These are phyloP conservation scores for Zoanthus sociatus DNA, from an alignment of 92 coral and sea anemone genomes.

Conservation along the genomic window DNA sequence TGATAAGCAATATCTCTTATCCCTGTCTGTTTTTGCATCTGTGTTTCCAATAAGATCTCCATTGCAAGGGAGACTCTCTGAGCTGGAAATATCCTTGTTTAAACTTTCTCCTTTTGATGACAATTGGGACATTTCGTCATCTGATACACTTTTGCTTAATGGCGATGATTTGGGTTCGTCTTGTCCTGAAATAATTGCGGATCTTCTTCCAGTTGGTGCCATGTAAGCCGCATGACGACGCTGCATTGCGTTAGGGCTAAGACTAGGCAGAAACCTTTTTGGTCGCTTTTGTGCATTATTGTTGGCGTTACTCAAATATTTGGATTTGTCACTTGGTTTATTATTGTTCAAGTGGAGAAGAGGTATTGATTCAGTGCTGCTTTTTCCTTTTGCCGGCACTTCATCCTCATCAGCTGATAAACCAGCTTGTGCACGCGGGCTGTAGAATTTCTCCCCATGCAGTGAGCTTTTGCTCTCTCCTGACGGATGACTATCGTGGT, in stretches of 20 bases:
- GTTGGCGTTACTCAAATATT: neutral
- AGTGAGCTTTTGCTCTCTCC: constrained; percentile 34
- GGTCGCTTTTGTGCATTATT: neutral
- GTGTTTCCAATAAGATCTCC: constrained; percentile 5
- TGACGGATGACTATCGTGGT: constrained; percentile 75
- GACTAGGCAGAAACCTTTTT: constrained; percentile 8
- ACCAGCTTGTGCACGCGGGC: constrained; percentile 13
- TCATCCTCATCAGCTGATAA: constrained; percentile 35
- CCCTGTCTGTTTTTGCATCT: neutral
- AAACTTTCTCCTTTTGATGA: neutral
- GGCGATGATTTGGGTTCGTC: neutral
- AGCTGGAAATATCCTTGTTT: neutral
- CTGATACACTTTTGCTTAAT: constrained; percentile 14
- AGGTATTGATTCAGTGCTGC: constrained; percentile 2
- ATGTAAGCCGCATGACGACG: constrained; percentile 13
- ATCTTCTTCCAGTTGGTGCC: neutral
- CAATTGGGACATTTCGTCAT: neutral
- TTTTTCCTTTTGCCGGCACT: constrained; percentile 36
- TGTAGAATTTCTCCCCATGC: constrained; percentile 24
- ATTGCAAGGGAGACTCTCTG: constrained; percentile 33
- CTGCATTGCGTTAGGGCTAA: neutral
- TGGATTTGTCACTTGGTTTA: neutral
- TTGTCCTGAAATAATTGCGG: constrained; percentile 1
- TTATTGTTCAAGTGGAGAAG: neutral
- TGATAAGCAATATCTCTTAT: neutral